Evolutionary conservation across 2,113 vertebrate species (phyloP).

Genomic region (Thamnaconus septentrionalis): DNA sequence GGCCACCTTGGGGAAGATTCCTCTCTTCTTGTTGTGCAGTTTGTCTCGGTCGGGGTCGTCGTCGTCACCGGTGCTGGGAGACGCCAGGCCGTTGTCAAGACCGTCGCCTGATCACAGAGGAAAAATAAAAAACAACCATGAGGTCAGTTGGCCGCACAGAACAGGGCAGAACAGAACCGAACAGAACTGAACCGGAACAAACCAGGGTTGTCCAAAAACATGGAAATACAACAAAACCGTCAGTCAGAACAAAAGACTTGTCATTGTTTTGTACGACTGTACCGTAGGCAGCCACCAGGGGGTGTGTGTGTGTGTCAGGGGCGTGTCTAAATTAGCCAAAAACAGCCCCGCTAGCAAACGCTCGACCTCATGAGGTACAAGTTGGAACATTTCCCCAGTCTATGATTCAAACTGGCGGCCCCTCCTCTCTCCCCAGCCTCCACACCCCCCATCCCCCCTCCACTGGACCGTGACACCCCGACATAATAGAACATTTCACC

Average conservation of each 20-base stretch:
- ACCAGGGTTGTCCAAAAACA: too few species aligned
- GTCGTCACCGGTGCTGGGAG: slow-evolving; percentile 92
- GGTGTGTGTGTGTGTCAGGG: too few species aligned
- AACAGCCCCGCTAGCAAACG: too few species aligned
- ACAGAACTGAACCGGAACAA: too few species aligned
- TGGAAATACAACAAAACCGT: too few species aligned
- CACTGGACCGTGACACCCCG: too few species aligned
- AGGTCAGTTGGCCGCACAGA: neutral
- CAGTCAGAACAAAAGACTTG: too few species aligned
- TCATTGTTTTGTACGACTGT: too few species aligned
- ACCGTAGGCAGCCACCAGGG: too few species aligned
- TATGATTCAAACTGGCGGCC: neutral
- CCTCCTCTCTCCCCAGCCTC: neutral
- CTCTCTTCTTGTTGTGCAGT: slow-evolving; percentile 95
- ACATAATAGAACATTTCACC: too few species aligned
- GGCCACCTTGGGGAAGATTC: slow-evolving; percentile 98
- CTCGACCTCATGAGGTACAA: neutral
- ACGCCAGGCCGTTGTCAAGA: slow-evolving; percentile 91
- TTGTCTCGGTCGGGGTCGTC: slow-evolving; percentile 93
- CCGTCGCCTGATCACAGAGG: slow-evolving; percentile 82
- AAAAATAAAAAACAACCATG: neutral
- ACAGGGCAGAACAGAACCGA: too few species aligned
- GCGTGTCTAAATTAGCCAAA: too few species aligned
- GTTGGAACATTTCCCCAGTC: neutral
- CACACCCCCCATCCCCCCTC: neutral